Evolutionary conservation across 2,113 vertebrate genomes (phyloP).

Genomic region (Malurus melanocephalus): DNA sequence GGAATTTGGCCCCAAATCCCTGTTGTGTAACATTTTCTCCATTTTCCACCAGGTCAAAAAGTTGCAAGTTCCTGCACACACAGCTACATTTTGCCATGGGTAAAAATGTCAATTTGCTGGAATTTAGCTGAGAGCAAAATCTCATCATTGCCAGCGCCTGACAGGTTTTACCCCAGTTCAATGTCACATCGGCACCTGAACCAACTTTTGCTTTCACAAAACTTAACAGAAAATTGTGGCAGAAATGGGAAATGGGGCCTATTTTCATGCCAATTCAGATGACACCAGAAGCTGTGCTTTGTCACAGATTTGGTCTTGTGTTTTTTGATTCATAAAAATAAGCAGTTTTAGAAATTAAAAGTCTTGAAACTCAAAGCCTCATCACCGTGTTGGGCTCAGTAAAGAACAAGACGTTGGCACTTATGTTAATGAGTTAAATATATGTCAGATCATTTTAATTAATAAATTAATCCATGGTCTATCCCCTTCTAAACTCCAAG

Average conservation of each 20-base stretch:
- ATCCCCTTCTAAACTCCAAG: not conserved
- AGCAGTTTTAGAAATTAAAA: not conserved
- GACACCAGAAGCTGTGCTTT: not conserved
- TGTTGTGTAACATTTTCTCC: not conserved
- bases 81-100: slow-evolving; percentile 4
- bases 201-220: not conserved
- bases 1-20: not conserved
- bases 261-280: not conserved
- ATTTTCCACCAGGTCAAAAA: not conserved
- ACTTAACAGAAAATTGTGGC: not conserved
- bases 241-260: not conserved
- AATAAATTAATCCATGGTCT: not conserved
- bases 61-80: not conserved
- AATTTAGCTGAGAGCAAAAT: slow-evolving; percentile 56
- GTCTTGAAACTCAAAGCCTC: not conserved
- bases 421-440: not conserved
- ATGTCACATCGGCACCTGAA: slow-evolving; percentile 3
- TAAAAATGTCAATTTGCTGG: slow-evolving; percentile 43
- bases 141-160: slow-evolving; percentile 1
- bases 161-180: not conserved
- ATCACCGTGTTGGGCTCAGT: not conserved
- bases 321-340: not conserved
- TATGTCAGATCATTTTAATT: not conserved
- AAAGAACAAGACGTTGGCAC: not conserved
- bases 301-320: not conserved